Evolutionary conservation across 2,113 vertebrate species (phyloP).

Genomic region (Athene cunicularia): DNA sequence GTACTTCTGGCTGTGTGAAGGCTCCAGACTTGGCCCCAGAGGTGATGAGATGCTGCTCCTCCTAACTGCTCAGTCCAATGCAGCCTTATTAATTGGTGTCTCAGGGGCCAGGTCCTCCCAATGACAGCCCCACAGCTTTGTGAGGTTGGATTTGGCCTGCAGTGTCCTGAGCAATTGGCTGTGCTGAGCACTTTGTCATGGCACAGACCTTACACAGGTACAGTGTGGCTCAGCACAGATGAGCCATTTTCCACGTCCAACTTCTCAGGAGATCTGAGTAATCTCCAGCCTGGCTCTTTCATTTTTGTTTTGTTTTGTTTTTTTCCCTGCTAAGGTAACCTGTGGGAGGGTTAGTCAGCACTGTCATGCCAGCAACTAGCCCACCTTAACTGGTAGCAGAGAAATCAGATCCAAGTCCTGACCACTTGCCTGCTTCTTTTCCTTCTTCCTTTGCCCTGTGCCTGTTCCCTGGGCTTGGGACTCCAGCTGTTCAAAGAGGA

Average conservation of each 20-base stretch:
- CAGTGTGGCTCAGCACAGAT: background rate
- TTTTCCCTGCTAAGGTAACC: background rate
- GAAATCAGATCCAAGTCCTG: background rate
- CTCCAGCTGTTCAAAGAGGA: constrained; percentile 94
- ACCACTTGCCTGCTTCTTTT: background rate
- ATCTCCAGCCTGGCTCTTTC: background rate
- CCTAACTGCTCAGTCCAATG: background rate
- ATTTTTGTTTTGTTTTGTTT: background rate
- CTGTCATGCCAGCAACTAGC: background rate
- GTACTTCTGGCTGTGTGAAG: constrained; percentile 62
- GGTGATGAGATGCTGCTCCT: background rate
- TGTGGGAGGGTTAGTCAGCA: background rate
- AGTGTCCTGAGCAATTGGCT: background rate
- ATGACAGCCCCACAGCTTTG: background rate
- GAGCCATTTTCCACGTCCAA: background rate
- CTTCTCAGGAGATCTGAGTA: background rate
- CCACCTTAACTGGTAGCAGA: background rate
- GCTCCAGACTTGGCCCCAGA: background rate
- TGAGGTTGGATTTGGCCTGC: background rate
- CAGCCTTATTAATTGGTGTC: background rate
- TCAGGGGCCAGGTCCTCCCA: background rate
- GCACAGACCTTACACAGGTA: background rate
- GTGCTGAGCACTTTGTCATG: background rate
- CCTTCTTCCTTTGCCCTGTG: background rate
- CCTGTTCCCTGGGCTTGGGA: background rate